Evolutionary conservation across 2,888 invertebrate genomes (phyloP).

Genomic region (Athrips mouffetella): DNA sequence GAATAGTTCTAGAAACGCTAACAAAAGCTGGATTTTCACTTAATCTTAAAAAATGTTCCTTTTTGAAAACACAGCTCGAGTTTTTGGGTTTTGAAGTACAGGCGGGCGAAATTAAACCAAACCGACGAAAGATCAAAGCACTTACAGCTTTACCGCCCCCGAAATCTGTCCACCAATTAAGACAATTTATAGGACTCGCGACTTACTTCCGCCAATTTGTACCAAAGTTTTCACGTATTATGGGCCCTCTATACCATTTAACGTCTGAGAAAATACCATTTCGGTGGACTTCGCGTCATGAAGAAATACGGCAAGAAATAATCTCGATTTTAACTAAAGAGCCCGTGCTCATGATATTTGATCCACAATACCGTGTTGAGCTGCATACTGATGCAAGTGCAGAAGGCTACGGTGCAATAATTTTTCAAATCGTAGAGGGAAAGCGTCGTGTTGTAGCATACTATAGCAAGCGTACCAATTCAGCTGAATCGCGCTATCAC

Average conservation of each 20-base stretch:
- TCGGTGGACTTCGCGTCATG: conserved; percentile 10
- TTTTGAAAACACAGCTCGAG: conserved; percentile 7
- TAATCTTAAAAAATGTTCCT: conserved; percentile 14
- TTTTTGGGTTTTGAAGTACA: neutral
- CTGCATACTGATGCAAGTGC: conserved; percentile 22
- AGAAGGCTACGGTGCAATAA: conserved; percentile 19
- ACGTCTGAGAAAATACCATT: neutral
- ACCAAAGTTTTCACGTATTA: conserved; percentile 13
- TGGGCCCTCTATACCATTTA: neutral
- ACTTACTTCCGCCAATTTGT: conserved; percentile 22
- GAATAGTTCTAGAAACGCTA: neutral
- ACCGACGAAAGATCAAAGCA: conserved; percentile 18
- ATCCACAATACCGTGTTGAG: conserved; percentile 16
- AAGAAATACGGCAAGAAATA: conserved; percentile 13
- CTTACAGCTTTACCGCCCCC: conserved; percentile 6
- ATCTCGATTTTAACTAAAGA: conserved; percentile 13
- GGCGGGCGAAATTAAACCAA: conserved; percentile 7
- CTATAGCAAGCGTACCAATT: conserved; percentile 13
- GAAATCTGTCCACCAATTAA: conserved; percentile 12
- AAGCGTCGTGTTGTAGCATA: conserved; percentile 9
- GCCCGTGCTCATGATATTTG: conserved; percentile 21
- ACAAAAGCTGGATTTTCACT: conserved; percentile 23
- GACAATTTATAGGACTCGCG: conserved; percentile 20
- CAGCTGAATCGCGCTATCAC: conserved; percentile 17
- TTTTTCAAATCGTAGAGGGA: conserved; percentile 13